Conservation (phyloP, 2,888 invertebrate species). For the Buathra laborator region DNA sequence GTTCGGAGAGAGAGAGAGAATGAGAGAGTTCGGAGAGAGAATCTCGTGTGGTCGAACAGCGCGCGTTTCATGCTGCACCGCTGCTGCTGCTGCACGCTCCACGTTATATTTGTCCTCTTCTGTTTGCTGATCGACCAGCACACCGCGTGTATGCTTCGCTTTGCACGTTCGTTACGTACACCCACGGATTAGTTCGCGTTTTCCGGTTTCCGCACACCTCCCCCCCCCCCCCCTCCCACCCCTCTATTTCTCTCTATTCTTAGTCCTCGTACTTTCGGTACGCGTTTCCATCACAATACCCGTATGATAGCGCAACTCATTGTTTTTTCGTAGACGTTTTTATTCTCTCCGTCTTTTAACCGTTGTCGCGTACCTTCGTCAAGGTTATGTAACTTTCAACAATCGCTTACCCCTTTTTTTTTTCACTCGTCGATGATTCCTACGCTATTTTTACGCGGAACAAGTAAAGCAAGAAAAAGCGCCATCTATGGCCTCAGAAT, state of each 20-base stretch:
- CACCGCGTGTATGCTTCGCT: constrained; percentile 46
- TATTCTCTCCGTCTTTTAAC: background rate
- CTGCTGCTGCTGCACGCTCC: constrained; percentile 37
- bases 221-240: background rate
- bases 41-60: constrained; percentile 19
- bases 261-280: no score
- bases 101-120: constrained; percentile 64
- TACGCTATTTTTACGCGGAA: background rate
- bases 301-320: background rate
- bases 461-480: background rate
- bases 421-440: background rate
- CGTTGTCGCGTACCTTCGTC: background rate
- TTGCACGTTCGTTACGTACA: constrained; percentile 60
- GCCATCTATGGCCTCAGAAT: background rate
- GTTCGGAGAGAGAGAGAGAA: constrained; percentile 12
- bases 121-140: constrained; percentile 64
- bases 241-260: background rate
- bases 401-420: background rate
- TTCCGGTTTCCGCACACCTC: constrained; percentile 29
- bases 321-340: background rate
- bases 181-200: constrained; percentile 57
- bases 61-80: constrained; percentile 20
- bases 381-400: background rate
- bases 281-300: background rate
- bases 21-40: constrained; percentile 49